Base-by-base conservation (phyloP, 2,888 invertebrate species). In the Neoitamus cyanurus region DNA sequence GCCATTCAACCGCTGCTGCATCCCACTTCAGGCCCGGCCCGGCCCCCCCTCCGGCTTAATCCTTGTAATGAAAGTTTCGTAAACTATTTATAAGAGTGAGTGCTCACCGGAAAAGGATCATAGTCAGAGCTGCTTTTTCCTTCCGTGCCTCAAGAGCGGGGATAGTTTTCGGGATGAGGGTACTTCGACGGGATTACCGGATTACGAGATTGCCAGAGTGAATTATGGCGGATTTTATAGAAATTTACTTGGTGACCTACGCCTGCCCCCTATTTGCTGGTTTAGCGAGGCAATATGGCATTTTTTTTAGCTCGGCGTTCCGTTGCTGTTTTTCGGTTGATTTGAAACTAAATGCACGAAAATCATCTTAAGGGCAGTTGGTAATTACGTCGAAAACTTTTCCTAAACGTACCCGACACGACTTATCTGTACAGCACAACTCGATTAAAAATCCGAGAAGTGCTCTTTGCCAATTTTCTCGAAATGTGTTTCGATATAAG, bases 31-130 rank as follows among this genome's bases (percentile, higher is more conserved):
- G n/a, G 42, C 58, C 58, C 25, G 15, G 20, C 58, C 15, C 25
- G 2, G 20, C 20, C 9, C 58, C 58, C 58, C 11, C 15, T 15
- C 25, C 58, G 25, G 58, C 58, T 58, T 58, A 58, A 58, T 58
- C 58, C 58, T 20, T 58, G 58, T 58, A 58, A 58, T 58, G 58
- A 58, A 58, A 58, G 58, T 58, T 58, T 58, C 58, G 58, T 58
- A 58, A 58, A 58, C 58, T 58, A 58, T 58, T 58, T 58, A 58
- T 58, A 58, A 58, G 58, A 58, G 58, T 58, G 58, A 58, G 58
- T 58, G 25, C 58, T 58, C 58, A 58, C 58, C 58, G 58, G 58
- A 58, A 58, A 58, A 58, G 58, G 58, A 58, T 58, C 58, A 7
- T 15, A 58, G 58, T 20, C 58, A 7, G 58, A 58, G 58, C 58